Evolutionary conservation across 2,888 invertebrate genomes (phyloP).

Genomic region (Chymomyza procnemis): DNA sequence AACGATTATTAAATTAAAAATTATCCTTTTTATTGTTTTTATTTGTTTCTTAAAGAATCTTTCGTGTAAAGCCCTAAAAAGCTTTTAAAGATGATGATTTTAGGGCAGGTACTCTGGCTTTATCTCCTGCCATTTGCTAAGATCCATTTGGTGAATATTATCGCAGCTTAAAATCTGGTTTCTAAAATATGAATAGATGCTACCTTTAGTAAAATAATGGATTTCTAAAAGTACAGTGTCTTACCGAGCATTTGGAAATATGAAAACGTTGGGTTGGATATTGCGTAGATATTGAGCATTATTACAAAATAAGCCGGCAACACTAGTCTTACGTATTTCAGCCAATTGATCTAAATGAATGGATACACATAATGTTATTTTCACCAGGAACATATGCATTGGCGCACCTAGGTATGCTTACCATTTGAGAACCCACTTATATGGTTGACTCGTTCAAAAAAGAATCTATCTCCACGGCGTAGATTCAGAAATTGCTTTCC

Average conservation of each 20-base stretch:
- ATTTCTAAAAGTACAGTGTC: conserved; percentile 6
- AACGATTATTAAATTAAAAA: too few species aligned
- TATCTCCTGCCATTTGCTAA: conserved; percentile 67
- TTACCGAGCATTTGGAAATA: conserved; percentile 63
- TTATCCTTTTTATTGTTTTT: too few species aligned
- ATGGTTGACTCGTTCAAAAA: conserved; percentile 82
- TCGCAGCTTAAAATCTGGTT: conserved; percentile 60
- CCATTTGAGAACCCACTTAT: conserved; percentile 80
- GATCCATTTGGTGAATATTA: conserved; percentile 59
- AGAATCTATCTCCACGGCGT: conserved; percentile 85
- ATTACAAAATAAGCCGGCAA: conserved; percentile 87
- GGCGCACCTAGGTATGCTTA: conserved; percentile 48
- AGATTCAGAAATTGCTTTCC: conserved; percentile 85
- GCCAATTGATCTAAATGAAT: conserved; percentile 82
- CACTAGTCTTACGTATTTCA: conserved; percentile 86
- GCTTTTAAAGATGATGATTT: not conserved
- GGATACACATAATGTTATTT: not conserved
- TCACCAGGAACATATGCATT: too few species aligned
- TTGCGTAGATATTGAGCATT: conserved; percentile 83
- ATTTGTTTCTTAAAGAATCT: too few species aligned
- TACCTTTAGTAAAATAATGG: not conserved
- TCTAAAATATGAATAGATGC: conserved; percentile 34
- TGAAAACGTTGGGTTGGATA: conserved; percentile 80
- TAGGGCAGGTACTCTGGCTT: conserved; percentile 29
- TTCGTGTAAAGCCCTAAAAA: not conserved